Evolutionary conservation across 2,113 vertebrate genomes (phyloP).

Genomic region (Equus przewalskii): DNA sequence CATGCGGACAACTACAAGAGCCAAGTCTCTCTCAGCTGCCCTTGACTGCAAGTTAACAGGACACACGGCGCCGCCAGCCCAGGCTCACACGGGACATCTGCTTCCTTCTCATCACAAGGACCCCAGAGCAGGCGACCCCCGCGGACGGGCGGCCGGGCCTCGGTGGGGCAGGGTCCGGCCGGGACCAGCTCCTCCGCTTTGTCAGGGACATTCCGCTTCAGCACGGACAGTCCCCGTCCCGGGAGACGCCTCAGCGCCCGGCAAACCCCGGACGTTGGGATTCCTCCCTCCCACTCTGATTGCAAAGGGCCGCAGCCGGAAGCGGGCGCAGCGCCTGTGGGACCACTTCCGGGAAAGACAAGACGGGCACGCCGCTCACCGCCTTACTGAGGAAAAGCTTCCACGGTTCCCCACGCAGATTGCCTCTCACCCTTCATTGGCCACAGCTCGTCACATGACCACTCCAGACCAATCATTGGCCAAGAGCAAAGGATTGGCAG

Average conservation of each 20-base stretch:
- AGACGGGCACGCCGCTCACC: too few species aligned
- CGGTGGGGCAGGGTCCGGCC: not conserved
- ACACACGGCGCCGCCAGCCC: too few species aligned
- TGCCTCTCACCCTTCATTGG: not conserved
- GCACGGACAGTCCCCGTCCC: not conserved
- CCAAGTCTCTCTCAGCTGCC: not conserved
- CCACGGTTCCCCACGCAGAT: not conserved
- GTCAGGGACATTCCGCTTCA: not conserved
- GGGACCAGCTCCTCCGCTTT: not conserved
- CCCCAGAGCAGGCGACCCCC: not conserved
- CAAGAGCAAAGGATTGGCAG: not conserved
- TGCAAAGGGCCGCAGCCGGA: not conserved
- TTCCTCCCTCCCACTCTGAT: not conserved
- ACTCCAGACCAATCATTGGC: not conserved
- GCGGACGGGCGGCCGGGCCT: not conserved
- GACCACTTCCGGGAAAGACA: not conserved
- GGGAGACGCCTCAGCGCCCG: not conserved
- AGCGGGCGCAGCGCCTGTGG: accelerated
- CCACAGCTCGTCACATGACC: not conserved
- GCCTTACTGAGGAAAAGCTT: not conserved
- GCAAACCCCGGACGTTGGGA: not conserved
- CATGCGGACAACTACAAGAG: not conserved
- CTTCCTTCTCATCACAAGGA: not conserved
- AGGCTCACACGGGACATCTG: not conserved
- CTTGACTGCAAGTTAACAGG: not conserved